Evolutionary conservation across 2,797 vertebrate species (phyloP).

Genomic region (Malacoctenus gilli): DNA sequence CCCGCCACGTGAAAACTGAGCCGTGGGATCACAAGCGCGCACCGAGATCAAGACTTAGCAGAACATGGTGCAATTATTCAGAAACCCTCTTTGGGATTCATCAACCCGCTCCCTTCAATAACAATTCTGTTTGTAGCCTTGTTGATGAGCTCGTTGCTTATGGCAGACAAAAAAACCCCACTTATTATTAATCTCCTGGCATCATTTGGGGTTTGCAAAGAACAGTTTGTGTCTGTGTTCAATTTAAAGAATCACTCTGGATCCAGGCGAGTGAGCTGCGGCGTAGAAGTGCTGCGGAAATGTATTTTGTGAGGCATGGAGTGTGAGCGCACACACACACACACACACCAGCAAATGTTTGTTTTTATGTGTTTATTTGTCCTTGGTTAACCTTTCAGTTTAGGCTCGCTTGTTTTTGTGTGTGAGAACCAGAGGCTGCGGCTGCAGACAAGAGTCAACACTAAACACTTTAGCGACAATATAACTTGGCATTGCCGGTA

Average conservation of each 20-base stretch:
- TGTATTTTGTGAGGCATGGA: constrained; percentile 21
- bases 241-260: constrained; percentile 25
- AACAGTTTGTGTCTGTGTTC: constrained; percentile 38
- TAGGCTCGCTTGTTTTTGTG: constrained; percentile 22
- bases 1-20: constrained; percentile 32
- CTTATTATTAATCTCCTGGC: constrained; percentile 53
- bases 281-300: constrained; percentile 10
- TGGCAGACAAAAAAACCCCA: constrained; percentile 39
- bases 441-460: constrained; percentile 13
- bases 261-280: constrained; percentile 6
- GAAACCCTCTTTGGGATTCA: constrained; percentile 23
- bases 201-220: constrained; percentile 53
- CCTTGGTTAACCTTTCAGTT: constrained; percentile 41
- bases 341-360: constrained; percentile 32
- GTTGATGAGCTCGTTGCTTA: constrained; percentile 44
- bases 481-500: neutral
- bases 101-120: constrained; percentile 30
- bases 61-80: constrained; percentile 34
- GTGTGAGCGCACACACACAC: constrained; percentile 21
- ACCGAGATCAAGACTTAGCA: constrained; percentile 26
- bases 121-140: constrained; percentile 40
- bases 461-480: constrained; percentile 3
- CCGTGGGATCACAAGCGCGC: constrained; percentile 24
- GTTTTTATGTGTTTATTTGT: constrained; percentile 30
- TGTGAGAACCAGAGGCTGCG: constrained; percentile 3